These are phyloP conservation scores for Loripinus fragilis DNA, from an alignment of 2,888 invertebrate genomes.

Conservation along the genomic window DNA sequence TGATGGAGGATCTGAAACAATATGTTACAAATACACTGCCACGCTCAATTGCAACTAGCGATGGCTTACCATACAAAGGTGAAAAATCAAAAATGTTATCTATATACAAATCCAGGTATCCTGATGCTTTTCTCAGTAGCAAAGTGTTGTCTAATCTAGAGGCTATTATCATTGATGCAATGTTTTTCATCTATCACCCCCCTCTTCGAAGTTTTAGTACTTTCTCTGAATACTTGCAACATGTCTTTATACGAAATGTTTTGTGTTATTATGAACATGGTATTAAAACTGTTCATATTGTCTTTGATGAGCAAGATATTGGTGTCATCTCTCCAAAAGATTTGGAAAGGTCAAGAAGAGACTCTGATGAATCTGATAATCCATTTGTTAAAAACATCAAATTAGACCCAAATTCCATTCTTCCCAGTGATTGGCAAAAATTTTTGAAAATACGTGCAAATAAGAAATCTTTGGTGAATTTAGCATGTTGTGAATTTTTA, in stretches of 20 bases:
- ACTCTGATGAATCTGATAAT: neutral
- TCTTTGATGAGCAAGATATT: neutral
- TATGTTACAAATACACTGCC: neutral
- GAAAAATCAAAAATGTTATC: neutral
- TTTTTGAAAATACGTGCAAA: neutral
- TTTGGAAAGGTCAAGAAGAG: neutral
- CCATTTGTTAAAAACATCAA: neutral
- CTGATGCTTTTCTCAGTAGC: neutral
- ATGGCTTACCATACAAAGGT: neutral
- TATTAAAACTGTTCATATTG: neutral
- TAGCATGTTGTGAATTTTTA: neutral
- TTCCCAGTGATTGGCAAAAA: neutral
- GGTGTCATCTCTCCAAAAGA: neutral
- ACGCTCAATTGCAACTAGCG: neutral
- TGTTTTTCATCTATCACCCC: constrained; percentile 1
- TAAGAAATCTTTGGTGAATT: neutral
- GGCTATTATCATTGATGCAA: neutral
- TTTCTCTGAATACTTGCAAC: neutral
- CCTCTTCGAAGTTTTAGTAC: neutral
- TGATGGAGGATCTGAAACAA: neutral
- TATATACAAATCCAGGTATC: neutral
- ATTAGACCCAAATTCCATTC: neutral
- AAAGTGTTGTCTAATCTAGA: neutral
- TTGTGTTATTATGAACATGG: constrained; percentile 2
- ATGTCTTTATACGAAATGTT: neutral